phyloP scores from a whole-genome alignment of 2,888 invertebrate genomes.

The Apodemia zela region DNA sequence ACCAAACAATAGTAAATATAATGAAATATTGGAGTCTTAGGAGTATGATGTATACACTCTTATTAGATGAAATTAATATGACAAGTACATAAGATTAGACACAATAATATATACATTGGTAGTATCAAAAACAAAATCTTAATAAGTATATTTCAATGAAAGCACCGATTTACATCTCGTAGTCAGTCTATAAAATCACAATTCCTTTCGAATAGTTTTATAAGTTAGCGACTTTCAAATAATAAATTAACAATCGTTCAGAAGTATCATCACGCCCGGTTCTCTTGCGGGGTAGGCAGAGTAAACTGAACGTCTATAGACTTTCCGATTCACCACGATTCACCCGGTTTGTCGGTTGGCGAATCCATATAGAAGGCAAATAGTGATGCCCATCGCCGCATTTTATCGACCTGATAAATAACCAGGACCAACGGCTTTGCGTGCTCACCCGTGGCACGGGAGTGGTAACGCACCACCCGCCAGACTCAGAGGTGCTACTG shows the following conservation, averaged over 20 bases:
- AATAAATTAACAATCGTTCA: constrained; percentile 18
- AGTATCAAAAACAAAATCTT: not conserved
- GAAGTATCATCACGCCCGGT: too few relatives aligned
- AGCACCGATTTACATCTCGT: constrained; percentile 31
- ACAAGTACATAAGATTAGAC: not conserved
- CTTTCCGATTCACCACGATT: too few relatives aligned
- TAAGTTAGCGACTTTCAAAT: not conserved
- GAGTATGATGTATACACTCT: not conserved
- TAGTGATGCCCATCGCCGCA: too few relatives aligned
- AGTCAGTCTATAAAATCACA: constrained; percentile 52
- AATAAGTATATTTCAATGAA: constrained; percentile 15
- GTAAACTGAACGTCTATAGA: too few relatives aligned
- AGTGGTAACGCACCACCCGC: too few relatives aligned
- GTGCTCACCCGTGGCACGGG: too few relatives aligned
- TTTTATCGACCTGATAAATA: too few relatives aligned
- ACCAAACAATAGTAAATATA: not conserved
- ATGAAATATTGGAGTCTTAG: not conserved
- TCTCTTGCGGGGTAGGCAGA: too few relatives aligned
- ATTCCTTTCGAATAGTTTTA: constrained; percentile 27
- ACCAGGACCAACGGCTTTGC: too few relatives aligned
- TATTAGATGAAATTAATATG: not conserved
- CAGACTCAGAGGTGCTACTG: too few relatives aligned
- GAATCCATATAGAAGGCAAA: too few relatives aligned
- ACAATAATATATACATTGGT: not conserved
- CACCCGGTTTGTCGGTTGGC: too few relatives aligned